Conservation (phyloP, 2,113 vertebrate genomes). For the Penelope pileata region DNA sequence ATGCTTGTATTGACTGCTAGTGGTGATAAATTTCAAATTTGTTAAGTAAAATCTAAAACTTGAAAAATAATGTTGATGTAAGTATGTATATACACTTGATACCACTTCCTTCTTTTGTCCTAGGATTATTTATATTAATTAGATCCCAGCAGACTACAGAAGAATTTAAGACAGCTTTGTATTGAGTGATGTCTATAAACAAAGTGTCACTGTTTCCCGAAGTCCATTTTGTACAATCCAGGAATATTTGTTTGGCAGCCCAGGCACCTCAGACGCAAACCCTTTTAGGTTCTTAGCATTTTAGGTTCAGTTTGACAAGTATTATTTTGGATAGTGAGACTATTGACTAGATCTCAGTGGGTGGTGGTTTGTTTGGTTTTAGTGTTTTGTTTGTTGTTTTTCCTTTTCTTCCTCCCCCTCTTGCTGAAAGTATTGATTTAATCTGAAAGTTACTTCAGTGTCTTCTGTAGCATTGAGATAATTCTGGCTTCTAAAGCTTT, state of each 20-base stretch:
- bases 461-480: background rate
- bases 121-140: background rate
- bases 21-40: background rate
- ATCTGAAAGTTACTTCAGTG: background rate
- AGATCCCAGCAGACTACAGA: background rate
- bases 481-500: background rate
- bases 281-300: background rate
- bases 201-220: background rate
- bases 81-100: background rate
- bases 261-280: background rate
- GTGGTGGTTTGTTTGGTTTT: background rate
- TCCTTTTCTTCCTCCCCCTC: background rate
- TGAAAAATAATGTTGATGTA: background rate
- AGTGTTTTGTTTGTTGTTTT: background rate
- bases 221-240: background rate
- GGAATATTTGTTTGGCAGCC: background rate
- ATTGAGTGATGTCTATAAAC: background rate
- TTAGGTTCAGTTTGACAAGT: background rate
- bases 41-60: background rate
- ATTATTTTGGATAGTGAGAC: background rate
- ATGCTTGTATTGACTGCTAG: background rate
- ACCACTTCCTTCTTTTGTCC: background rate
- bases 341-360: background rate
- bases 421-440: background rate
- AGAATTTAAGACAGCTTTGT: background rate